phyloP scores from a whole-genome alignment of 2,888 invertebrate species.

The Phengaris arion region DNA sequence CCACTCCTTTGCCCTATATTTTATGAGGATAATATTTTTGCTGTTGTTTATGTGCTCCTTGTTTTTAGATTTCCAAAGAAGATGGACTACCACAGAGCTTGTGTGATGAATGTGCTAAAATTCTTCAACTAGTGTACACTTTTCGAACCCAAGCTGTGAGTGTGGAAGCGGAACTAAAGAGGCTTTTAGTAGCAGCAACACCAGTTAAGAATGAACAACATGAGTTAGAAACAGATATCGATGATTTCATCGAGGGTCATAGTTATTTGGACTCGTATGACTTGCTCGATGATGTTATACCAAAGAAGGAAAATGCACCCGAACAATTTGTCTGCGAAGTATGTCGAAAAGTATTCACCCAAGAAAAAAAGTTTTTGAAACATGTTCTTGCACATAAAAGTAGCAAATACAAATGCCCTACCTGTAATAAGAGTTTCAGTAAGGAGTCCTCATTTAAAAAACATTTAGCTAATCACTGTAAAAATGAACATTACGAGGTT shows the following conservation, averaged over 20 bases:
- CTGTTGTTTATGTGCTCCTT: background rate
- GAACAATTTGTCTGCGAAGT: conserved; percentile 54
- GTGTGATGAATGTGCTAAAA: conserved; percentile 76
- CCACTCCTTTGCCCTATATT: background rate
- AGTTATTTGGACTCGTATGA: conserved; percentile 46
- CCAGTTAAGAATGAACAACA: conserved; percentile 39
- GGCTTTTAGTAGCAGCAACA: conserved; percentile 44
- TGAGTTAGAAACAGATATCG: conserved; percentile 17
- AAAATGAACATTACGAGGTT: conserved; percentile 10
- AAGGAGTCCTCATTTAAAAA: conserved; percentile 52
- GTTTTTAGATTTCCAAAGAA: conserved; percentile 55
- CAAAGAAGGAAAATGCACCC: conserved; percentile 43
- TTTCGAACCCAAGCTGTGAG: conserved; percentile 59
- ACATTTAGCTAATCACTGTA: conserved; percentile 56
- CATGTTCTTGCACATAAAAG: conserved; percentile 67
- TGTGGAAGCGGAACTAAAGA: conserved; percentile 56
- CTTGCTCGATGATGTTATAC: conserved; percentile 37
- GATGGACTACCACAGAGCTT: conserved; percentile 82
- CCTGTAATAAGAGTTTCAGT: conserved; percentile 56
- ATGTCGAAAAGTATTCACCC: conserved; percentile 70
- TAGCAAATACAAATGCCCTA: conserved; percentile 44
- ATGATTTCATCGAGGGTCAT: conserved; percentile 40
- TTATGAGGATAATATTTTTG: background rate
- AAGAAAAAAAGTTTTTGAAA: conserved; percentile 66
- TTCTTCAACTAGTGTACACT: conserved; percentile 68